phyloP scores from a whole-genome alignment of 2,888 invertebrate species.

The Cetonia aurata region DNA sequence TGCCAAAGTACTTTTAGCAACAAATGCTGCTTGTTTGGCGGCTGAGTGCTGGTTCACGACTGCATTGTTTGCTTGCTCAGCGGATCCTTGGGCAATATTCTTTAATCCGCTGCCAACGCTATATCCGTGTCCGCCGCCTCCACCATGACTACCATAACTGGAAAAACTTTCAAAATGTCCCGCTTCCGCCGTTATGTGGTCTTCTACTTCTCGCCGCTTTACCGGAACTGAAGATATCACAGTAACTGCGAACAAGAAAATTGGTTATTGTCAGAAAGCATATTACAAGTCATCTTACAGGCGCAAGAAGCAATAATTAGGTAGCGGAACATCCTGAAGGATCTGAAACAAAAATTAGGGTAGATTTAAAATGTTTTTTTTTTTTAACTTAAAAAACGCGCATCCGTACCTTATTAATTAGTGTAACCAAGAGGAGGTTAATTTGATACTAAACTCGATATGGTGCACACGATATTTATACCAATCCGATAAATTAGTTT shows the following conservation, averaged over 20 bases:
- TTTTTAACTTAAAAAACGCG: not conserved
- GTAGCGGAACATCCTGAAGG: conserved; percentile 19
- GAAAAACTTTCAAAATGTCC: conserved; percentile 46
- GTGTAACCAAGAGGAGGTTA: conserved; percentile 1
- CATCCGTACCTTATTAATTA: conserved; percentile 11
- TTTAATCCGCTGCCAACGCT: conserved; percentile 79
- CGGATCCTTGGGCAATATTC: conserved; percentile 79
- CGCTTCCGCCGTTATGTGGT: conserved; percentile 47
- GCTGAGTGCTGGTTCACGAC: conserved; percentile 80
- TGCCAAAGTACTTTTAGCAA: conserved; percentile 82
- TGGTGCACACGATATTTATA: conserved; percentile 26
- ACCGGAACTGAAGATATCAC: conserved; percentile 30
- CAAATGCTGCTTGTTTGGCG: conserved; percentile 82
- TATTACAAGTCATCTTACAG: conserved; percentile 24
- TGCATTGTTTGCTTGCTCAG: conserved; percentile 81
- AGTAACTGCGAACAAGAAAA: conserved; percentile 18
- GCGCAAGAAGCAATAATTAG: conserved; percentile 34
- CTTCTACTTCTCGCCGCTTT: conserved; percentile 38
- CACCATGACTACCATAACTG: conserved; percentile 48
- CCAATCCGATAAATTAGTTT: conserved; percentile 24
- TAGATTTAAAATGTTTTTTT: not conserved
- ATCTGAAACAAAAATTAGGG: not conserved
- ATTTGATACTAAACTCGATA: conserved; percentile 30
- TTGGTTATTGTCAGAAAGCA: not conserved
- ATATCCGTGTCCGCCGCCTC: conserved; percentile 69